Percentiles rank a stretch among this genome's conserved stretches.
Conservation (phyloP, 2,113 vertebrate genomes). For the Pedetes capensis region DNA sequence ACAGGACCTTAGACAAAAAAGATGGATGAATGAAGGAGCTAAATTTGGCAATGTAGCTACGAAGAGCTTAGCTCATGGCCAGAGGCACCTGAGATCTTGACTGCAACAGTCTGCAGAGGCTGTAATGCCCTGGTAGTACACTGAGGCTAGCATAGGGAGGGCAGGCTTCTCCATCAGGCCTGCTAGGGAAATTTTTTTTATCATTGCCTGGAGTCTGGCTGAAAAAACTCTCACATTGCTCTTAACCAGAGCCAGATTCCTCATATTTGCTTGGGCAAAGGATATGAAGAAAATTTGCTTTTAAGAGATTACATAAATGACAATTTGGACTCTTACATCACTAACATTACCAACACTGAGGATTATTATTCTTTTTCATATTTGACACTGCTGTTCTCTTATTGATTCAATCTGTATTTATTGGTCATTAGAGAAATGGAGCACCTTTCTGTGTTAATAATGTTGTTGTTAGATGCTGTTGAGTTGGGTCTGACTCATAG, state of each 20-base stretch:
- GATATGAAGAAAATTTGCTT: neutral
- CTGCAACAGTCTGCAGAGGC: neutral
- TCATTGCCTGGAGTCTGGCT: neutral
- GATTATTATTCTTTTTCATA: neutral
- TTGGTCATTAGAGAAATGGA: neutral
- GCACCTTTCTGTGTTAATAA: neutral
- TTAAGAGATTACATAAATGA: neutral
- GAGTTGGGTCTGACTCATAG: too few relatives aligned
- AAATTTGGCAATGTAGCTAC: neutral
- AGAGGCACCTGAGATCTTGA: neutral
- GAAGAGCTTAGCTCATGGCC: neutral
- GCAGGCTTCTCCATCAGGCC: neutral
- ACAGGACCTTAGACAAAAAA: neutral
- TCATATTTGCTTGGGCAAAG: neutral
- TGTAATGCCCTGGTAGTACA: accelerated
- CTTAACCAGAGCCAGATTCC: neutral
- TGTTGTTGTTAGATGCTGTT: too few relatives aligned
- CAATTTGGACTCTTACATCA: neutral
- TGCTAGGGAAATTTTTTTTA: neutral
- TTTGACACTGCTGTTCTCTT: neutral
- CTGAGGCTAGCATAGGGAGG: too few relatives aligned
- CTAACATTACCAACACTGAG: neutral
- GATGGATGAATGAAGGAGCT: neutral
- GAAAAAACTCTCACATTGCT: neutral
- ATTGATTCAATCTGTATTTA: neutral